Percentiles rank a stretch among this genome's conserved stretches.
Evolutionary conservation across 23 tunicate species (phyloP).

Genomic region (Diplosoma virens): DNA sequence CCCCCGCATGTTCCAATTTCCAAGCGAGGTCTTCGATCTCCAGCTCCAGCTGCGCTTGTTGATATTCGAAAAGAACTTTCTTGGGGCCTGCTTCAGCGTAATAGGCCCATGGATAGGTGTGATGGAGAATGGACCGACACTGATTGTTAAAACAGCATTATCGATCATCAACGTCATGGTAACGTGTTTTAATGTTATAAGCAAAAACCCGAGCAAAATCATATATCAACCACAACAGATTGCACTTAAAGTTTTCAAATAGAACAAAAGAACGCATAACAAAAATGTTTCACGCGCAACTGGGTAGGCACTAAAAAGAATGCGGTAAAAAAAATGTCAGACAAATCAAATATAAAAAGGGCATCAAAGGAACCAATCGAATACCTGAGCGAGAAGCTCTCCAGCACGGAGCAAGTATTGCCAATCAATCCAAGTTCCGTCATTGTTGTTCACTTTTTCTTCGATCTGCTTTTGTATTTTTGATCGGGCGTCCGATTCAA

Average conservation of each 20-base stretch:
- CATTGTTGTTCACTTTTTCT: constrained; percentile 59
- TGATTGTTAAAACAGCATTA: neutral
- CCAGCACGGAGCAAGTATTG: constrained; percentile 89
- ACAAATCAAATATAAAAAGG: no score
- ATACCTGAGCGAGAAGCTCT: constrained; percentile 80
- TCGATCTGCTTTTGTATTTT: constrained; percentile 76
- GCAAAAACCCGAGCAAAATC: no score
- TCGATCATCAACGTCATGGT: neutral
- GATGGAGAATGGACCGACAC: constrained; percentile 84
- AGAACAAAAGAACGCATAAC: no score
- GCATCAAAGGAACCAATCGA: no score
- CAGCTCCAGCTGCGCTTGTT: constrained; percentile 91
- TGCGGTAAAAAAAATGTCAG: neutral
- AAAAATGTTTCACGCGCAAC: no score
- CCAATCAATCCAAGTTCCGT: constrained; percentile 98
- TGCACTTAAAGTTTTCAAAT: no score
- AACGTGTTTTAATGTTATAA: neutral
- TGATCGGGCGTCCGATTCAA: constrained; percentile 75
- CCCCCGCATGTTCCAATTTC: constrained; percentile 79
- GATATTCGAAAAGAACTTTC: constrained; percentile 86
- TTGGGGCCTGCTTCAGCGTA: constrained; percentile 72
- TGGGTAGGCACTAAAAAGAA: no score
- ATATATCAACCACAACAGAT: no score
- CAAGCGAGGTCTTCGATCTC: constrained; percentile 90
- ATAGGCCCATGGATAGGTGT: constrained; percentile 91